Conservation (phyloP, 2,797 vertebrate species). For the Urocyon cinereoargenteus region DNA sequence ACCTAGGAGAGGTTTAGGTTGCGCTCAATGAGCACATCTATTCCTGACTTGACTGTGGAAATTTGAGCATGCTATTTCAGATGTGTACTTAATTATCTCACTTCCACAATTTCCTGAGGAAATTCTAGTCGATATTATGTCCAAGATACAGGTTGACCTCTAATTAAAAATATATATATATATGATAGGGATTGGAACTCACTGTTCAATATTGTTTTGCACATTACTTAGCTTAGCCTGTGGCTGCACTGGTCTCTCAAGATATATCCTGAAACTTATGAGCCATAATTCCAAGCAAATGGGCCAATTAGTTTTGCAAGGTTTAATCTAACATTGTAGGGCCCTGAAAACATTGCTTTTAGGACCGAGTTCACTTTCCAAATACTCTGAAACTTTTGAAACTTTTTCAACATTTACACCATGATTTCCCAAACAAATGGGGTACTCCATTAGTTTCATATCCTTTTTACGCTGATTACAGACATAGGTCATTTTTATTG, state of each 20-base stretch:
- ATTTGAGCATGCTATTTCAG: not conserved
- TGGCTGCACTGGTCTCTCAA: not conserved
- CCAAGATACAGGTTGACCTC: not conserved
- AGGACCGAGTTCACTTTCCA: not conserved
- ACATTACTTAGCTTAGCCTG: not conserved
- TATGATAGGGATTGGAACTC: not conserved
- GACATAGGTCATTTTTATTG: not conserved
- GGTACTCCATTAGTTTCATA: not conserved
- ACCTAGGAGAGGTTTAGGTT: not conserved
- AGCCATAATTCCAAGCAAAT: not conserved
- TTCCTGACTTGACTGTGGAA: not conserved
- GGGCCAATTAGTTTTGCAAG: not conserved
- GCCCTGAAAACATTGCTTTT: not conserved
- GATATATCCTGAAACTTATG: not conserved
- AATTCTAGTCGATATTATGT: not conserved
- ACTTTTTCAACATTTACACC: constrained; percentile 26
- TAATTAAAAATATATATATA: not conserved
- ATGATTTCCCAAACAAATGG: not conserved
- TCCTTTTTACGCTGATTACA: not conserved
- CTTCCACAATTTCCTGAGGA: not conserved
- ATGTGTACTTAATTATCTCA: not conserved
- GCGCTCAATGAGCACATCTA: not conserved
- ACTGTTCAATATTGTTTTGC: not conserved
- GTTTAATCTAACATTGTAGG: not conserved
- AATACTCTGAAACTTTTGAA: not conserved